These are phyloP conservation scores for human DNA, from an alignment of 2,113 vertebrate species.

Conservation along the genomic window GRCh38 chr1:20244501-20245000, in stretches of 20 bases:
- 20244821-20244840: not conserved
- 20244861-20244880: not conserved
- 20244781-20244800: not conserved
- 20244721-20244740: not conserved
- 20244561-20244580: not conserved
- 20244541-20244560: not conserved
- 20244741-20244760: not conserved
- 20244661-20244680: not conserved
- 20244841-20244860: not conserved
- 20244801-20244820: not conserved
- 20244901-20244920: not conserved
- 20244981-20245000: not conserved
- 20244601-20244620: no score
- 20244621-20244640: not conserved
- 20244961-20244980: not conserved
- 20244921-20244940: not conserved
- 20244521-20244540: not conserved
- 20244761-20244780: not conserved
- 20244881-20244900: not conserved
- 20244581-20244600: not conserved
- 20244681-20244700: not conserved
- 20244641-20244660: not conserved
- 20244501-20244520: not conserved
- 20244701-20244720: not conserved
- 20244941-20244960: not conserved